phyloP scores from a whole-genome alignment of 2,113 vertebrate genomes.

The Carettochelys insculpta region DNA sequence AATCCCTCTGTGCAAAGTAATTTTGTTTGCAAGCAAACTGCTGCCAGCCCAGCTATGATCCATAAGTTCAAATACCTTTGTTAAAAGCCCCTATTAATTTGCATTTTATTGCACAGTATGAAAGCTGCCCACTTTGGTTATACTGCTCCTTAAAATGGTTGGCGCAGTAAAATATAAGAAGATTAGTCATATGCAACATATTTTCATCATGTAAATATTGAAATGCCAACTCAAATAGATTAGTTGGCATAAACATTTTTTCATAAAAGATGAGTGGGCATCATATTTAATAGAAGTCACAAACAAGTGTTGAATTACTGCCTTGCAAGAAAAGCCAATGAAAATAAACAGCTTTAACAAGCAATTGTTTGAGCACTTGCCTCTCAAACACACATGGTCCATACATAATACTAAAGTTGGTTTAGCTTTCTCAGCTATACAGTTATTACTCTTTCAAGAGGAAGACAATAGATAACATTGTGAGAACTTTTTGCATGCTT shows the following conservation, averaged over 20 bases:
- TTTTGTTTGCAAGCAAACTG: slow-evolving; percentile 37
- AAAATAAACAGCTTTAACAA: slow-evolving; percentile 51
- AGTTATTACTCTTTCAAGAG: slow-evolving; percentile 48
- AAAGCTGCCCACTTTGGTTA: slow-evolving; percentile 36
- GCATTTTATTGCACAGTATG: slow-evolving; percentile 41
- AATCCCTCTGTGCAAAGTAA: background rate
- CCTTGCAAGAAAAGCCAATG: slow-evolving; percentile 29
- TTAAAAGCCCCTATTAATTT: slow-evolving; percentile 65
- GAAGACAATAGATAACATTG: slow-evolving; percentile 33
- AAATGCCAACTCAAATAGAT: slow-evolving; percentile 22
- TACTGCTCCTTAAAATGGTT: background rate
- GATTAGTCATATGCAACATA: slow-evolving; percentile 56
- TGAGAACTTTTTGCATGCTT: slow-evolving; percentile 42
- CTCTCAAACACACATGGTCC: slow-evolving; percentile 24
- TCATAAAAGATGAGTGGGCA: slow-evolving; percentile 44
- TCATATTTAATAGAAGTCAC: slow-evolving; percentile 63
- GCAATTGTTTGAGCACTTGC: slow-evolving; percentile 41
- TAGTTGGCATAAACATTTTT: slow-evolving; percentile 49
- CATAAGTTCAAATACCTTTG: slow-evolving; percentile 39
- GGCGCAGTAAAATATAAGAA: slow-evolving; percentile 21
- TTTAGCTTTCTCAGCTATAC: slow-evolving; percentile 16
- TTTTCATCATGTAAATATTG: slow-evolving; percentile 60
- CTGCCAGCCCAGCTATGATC: slow-evolving; percentile 18
- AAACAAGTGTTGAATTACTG: slow-evolving; percentile 28
- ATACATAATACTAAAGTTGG: slow-evolving; percentile 41